Base-by-base conservation (phyloP, 2,888 invertebrate species). In the Patella depressa region DNA sequence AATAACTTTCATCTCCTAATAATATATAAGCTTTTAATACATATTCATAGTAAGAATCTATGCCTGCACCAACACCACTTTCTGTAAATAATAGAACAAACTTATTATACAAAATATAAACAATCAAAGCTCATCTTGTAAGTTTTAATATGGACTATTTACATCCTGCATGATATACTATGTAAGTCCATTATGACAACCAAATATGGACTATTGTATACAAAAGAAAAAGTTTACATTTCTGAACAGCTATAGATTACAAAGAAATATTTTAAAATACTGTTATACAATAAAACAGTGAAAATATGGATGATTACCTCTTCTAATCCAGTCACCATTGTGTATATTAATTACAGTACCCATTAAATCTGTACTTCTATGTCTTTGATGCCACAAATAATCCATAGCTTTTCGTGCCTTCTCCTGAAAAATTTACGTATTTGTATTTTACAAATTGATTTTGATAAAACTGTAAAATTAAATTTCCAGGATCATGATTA, bases 11-110 rank as follows among this genome's bases (percentile, higher is more conserved):
- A 90, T 99, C 98, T 11, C 94, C 93, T 12, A 99, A 94, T 76
- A 99, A 93, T 83, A 99, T 97, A 92, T 99, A 99, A 0, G 98
- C 98, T 92, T 99, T 99, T 54, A 99, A 94, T 83, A 98, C 96
- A 92, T 99, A 99, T 92, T 99, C 99, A 90, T 99, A 99, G 92
- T 99, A 99, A 0, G 98, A 98, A 92, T 99, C 99, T 85, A 99
- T 98, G 53, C 99, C 99, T 17, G 99, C 99, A n/a, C 99, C 99
- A 11, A 99, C 97, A 1, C 99, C 98, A 1, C 98, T 96, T 91
- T 99, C 98, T 93, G 88, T 74, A 84, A 81, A 82, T 72, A 29
- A 54, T 59, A 75, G 65, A 69, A 73, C 53, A 76, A 73, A 71
- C 69, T 15, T 54, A 70, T 15, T 53, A 72, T 19, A n/a, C 17